phyloP scores from a whole-genome alignment of 2,888 invertebrate genomes.

The Scaeva pyrastri region DNA sequence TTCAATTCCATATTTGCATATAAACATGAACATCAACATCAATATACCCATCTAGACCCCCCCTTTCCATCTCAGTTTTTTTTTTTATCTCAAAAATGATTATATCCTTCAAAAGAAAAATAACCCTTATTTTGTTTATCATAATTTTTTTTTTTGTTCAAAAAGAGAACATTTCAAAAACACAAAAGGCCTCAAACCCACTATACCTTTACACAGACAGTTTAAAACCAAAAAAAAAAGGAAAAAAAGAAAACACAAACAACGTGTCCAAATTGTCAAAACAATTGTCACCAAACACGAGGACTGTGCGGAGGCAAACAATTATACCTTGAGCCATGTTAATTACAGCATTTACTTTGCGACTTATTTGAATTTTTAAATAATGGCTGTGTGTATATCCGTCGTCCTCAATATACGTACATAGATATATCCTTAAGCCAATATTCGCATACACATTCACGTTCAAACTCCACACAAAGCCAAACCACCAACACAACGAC shows the following conservation, averaged over 20 bases:
- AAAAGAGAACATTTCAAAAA: slow-evolving; percentile 20
- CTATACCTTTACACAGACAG: neutral
- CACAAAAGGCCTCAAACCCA: neutral
- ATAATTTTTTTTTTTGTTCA: too few species aligned
- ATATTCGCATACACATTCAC: slow-evolving; percentile 2
- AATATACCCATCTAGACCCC: too few species aligned
- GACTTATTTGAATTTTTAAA: slow-evolving; percentile 54
- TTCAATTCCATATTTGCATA: neutral
- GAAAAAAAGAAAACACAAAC: neutral
- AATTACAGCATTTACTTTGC: slow-evolving; percentile 57
- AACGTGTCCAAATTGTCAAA: slow-evolving; percentile 52
- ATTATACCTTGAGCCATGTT: slow-evolving; percentile 58
- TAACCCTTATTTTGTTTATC: slow-evolving; percentile 31
- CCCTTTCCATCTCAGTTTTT: slow-evolving; percentile 9
- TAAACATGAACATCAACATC: neutral
- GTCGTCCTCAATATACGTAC: neutral
- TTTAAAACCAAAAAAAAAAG: neutral
- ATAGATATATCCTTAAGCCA: neutral
- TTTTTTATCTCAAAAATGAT: slow-evolving; percentile 25
- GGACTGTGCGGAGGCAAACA: slow-evolving; percentile 6
- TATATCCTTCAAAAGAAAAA: slow-evolving; percentile 41
- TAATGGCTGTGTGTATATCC: slow-evolving; percentile 8
- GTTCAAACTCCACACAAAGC: neutral
- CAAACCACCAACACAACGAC: neutral
- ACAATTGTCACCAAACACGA: slow-evolving; percentile 61